Conservation (phyloP, 2,113 vertebrate genomes). For the Carassius auratus region DNA sequence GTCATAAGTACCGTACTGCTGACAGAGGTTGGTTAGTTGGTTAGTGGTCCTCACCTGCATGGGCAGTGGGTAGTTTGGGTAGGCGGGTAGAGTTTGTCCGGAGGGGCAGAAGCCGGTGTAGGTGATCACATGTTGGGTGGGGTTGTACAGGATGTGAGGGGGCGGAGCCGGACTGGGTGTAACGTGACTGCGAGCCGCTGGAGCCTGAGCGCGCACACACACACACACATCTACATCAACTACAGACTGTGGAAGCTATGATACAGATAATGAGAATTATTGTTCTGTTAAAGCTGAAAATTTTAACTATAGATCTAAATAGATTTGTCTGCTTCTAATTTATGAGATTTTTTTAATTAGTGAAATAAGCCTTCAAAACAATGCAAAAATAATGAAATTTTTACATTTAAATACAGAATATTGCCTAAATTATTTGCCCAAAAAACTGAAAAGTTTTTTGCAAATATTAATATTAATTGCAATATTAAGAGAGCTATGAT, state of each 20-base stretch:
- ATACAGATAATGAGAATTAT: neutral
- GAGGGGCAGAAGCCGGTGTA: conserved; percentile 82
- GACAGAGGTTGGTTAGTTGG: neutral
- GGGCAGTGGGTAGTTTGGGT: conserved; percentile 83
- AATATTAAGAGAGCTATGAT: no score
- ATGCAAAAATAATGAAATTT: neutral
- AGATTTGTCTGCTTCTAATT: no score
- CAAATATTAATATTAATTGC: no score
- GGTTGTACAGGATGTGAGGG: conserved; percentile 89
- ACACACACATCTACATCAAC: neutral
- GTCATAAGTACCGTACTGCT: neutral
- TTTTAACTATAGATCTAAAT: no score
- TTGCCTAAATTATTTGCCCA: neutral
- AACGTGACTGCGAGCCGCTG: conserved; percentile 69
- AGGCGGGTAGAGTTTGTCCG: conserved; percentile 77
- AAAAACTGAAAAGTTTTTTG: no score
- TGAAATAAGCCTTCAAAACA: no score
- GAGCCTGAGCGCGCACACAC: conserved; percentile 73
- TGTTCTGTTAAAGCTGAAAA: no score
- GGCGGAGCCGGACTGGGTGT: conserved; percentile 74
- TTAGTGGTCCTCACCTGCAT: conserved; percentile 81
- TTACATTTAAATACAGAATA: neutral
- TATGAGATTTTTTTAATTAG: no score
- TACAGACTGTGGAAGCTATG: neutral
- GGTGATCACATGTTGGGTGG: conserved; percentile 86